A percentile compares a stretch with the other conserved stretches of the same genome.
Conservation (phyloP, 2,888 invertebrate species). For the Sepioteuthis lessoniana region DNA sequence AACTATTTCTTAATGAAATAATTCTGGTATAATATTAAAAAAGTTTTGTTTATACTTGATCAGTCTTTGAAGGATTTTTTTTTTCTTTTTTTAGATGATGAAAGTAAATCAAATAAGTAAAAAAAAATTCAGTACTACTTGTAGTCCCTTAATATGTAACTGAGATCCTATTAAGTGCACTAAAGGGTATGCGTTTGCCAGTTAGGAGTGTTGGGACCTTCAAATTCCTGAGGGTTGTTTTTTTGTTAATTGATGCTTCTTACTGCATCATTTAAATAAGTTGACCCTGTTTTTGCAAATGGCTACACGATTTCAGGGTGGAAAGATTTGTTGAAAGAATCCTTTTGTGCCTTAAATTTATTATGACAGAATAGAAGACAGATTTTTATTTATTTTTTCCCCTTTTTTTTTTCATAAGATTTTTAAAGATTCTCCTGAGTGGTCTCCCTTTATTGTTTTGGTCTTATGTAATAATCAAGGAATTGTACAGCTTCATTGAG, state of each 20-base stretch:
- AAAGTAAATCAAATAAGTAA: neutral
- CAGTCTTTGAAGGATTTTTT: neutral
- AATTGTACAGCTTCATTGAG: too few species aligned
- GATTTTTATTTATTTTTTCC: neutral
- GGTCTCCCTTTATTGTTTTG: too few species aligned
- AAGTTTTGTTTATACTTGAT: neutral
- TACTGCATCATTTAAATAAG: neutral
- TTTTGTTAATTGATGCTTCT: neutral
- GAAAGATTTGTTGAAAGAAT: neutral
- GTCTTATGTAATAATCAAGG: too few species aligned
- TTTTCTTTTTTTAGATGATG: neutral
- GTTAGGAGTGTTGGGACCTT: neutral
- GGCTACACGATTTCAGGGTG: neutral
- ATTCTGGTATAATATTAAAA: neutral
- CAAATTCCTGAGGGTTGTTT: neutral
- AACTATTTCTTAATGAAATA: neutral
- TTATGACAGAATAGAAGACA: neutral
- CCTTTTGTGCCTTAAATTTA: constrained; percentile 21
- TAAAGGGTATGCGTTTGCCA: neutral
- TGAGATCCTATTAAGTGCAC: neutral
- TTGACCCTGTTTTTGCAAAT: neutral
- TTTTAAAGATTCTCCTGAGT: neutral
- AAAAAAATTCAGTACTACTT: neutral
- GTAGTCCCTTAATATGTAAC: neutral
- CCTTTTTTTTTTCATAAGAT: neutral